These are phyloP conservation scores for Coracopsis vasa DNA, from an alignment of 2,113 vertebrate species.

Conservation along the genomic window DNA sequence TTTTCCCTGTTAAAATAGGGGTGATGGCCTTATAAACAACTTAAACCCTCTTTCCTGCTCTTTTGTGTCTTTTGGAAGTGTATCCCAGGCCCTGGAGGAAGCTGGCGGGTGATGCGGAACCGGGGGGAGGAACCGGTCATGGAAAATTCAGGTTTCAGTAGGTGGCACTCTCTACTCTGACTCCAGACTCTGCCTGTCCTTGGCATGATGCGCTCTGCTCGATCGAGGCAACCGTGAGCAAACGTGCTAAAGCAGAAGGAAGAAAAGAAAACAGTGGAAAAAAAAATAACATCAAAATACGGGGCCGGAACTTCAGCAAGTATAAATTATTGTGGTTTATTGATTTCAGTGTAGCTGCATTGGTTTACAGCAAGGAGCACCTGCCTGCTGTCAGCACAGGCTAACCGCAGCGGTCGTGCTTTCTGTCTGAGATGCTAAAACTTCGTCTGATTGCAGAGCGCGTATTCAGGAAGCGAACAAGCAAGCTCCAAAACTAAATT, in stretches of 20 bases:
- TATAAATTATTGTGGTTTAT: background rate
- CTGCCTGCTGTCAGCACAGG: background rate
- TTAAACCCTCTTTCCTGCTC: slow-evolving; percentile 35
- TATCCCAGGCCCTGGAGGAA: background rate
- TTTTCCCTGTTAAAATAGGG: slow-evolving; percentile 14
- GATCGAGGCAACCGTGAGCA: background rate
- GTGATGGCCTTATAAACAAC: slow-evolving; percentile 9
- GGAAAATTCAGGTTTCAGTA: slow-evolving; percentile 8
- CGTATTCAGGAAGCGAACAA: background rate
- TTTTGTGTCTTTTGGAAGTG: slow-evolving; percentile 25
- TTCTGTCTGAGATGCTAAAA: background rate
- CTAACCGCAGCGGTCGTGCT: background rate
- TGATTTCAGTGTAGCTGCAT: background rate
- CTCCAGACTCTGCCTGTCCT: background rate
- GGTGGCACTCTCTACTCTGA: slow-evolving; percentile 43
- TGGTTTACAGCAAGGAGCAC: background rate
- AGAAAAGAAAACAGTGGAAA: background rate
- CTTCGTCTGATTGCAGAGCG: background rate
- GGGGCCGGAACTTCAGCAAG: background rate
- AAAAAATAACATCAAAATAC: background rate
- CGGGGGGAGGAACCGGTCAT: background rate
- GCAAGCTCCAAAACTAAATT: background rate
- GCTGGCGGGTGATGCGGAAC: background rate
- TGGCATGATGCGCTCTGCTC: background rate
- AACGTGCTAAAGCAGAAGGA: background rate